Evolutionary conservation across 2,113 vertebrate genomes (phyloP).

Genomic region (Paedocypris sp.): DNA sequence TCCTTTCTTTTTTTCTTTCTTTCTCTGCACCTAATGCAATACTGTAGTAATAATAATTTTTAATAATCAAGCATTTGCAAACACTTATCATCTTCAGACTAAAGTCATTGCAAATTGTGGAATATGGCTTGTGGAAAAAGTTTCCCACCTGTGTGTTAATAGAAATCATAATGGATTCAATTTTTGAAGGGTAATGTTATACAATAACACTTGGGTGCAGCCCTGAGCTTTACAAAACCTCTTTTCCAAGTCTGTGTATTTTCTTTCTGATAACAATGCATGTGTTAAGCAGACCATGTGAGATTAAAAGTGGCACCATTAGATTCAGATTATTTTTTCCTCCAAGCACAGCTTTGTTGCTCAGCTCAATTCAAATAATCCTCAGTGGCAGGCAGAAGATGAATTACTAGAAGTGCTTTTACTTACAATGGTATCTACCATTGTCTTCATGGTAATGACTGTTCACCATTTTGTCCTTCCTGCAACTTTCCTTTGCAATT

Average conservation of each 20-base stretch:
- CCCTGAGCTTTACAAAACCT: constrained; percentile 22
- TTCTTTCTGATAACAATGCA: constrained; percentile 20
- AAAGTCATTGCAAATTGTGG: too few relatives aligned
- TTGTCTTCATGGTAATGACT: constrained; percentile 47
- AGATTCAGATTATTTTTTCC: constrained; percentile 35
- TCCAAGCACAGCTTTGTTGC: constrained; percentile 27
- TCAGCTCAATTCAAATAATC: constrained; percentile 47
- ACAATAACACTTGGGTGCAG: too few relatives aligned
- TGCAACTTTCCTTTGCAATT: constrained; percentile 50
- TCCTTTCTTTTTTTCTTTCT: too few relatives aligned
- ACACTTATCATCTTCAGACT: too few relatives aligned
- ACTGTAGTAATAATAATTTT: too few relatives aligned
- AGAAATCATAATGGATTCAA: too few relatives aligned
- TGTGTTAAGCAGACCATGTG: constrained; percentile 20
- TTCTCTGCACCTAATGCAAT: too few relatives aligned
- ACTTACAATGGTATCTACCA: constrained; percentile 40
- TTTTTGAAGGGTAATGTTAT: constrained; percentile 15
- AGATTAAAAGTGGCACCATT: constrained; percentile 54
- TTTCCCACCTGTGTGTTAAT: too few relatives aligned
- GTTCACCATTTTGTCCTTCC: constrained; percentile 36
- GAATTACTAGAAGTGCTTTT: constrained; percentile 41
- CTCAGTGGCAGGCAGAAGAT: constrained; percentile 46
- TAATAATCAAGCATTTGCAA: too few relatives aligned
- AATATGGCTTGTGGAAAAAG: too few relatives aligned
- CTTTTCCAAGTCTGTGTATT: constrained; percentile 26